Evolutionary conservation across 2,888 invertebrate species (phyloP).

Genomic region (Corythucha ciliata): DNA sequence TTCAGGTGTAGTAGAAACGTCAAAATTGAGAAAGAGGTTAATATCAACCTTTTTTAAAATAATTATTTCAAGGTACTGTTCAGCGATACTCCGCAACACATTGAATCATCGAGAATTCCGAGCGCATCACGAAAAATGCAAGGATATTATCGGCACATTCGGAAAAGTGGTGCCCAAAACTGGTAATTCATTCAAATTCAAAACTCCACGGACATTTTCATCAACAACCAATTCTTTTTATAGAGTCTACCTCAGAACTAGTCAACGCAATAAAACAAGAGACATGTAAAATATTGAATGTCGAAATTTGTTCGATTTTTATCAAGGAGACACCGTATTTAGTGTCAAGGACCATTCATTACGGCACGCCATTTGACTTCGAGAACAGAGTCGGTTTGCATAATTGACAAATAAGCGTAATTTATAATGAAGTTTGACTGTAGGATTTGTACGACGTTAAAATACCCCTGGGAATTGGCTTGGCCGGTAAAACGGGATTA

Average conservation of each 20-base stretch:
- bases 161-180: too few species aligned
- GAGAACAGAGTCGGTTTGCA: slow-evolving; percentile 10
- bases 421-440: background rate
- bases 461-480: slow-evolving; percentile 18
- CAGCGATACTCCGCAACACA: slow-evolving; percentile 16
- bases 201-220: background rate
- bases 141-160: slow-evolving; percentile 11
- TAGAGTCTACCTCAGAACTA: background rate
- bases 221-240: background rate
- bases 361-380: slow-evolving; percentile 15
- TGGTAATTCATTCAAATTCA: background rate
- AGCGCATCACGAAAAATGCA: slow-evolving; percentile 13
- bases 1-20: slow-evolving; percentile 2
- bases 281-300: slow-evolving; percentile 5
- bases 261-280: background rate
- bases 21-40: background rate
- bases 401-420: background rate
- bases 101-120: slow-evolving; percentile 17
- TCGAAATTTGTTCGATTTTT: slow-evolving; percentile 13
- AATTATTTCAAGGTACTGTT: slow-evolving; percentile 10
- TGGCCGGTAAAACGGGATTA: slow-evolving; percentile 11
- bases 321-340: slow-evolving; percentile 19
- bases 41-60: background rate
- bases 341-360: slow-evolving; percentile 8
- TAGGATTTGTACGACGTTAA: slow-evolving; percentile 16